A percentile compares a stretch with the other conserved stretches of the same genome.
Evolutionary conservation across 1,140 invertebrate species (phyloP).

Genomic region (Drosophila erecta): DNA sequence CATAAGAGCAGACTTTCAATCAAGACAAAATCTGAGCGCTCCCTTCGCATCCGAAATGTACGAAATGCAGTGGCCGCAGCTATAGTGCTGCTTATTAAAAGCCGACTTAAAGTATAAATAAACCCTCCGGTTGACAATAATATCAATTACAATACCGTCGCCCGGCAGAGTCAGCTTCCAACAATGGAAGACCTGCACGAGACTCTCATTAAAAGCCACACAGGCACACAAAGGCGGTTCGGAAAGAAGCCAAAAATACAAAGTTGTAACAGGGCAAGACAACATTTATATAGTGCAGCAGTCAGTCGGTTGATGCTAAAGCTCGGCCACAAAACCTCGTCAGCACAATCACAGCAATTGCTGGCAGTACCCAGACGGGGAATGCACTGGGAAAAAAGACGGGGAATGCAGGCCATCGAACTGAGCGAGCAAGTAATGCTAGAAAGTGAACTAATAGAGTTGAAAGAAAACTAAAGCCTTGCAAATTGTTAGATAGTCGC

Average conservation of each 20-base stretch:
- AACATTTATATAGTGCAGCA: constrained; percentile 58
- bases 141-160: constrained; percentile 72
- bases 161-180: constrained; percentile 50
- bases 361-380: constrained; percentile 21
- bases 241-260: constrained; percentile 68
- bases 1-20: constrained; percentile 43
- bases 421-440: no score
- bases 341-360: constrained; percentile 71
- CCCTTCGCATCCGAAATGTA: constrained; percentile 59
- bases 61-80: constrained; percentile 49
- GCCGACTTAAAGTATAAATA: constrained; percentile 68
- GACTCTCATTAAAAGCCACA: constrained; percentile 76
- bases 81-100: constrained; percentile 47
- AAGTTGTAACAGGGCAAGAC: constrained; percentile 54
- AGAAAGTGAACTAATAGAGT: no score
- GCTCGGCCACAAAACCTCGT: constrained; percentile 36
- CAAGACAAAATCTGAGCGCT: constrained; percentile 31
- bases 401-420: no score
- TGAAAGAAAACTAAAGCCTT: no score
- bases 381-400: constrained; percentile 13
- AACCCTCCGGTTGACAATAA: constrained; percentile 72
- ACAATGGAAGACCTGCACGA: constrained; percentile 69
- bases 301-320: constrained; percentile 29
- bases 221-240: constrained; percentile 25
- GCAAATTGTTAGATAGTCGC: no score